Conservation (phyloP, 2,797 vertebrate genomes). For the Sciurus vulgaris region DNA sequence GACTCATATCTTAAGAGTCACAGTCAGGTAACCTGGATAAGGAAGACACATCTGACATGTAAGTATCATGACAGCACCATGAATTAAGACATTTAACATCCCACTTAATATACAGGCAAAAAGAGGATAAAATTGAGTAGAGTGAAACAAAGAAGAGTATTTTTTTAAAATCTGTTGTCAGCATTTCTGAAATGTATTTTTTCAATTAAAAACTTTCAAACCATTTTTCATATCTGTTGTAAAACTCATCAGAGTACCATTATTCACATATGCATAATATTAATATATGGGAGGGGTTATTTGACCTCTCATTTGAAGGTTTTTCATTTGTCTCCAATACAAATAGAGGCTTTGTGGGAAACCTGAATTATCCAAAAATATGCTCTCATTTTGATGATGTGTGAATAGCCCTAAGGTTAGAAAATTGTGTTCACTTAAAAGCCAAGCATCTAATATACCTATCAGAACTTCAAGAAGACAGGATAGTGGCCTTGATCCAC, state of each 20-base stretch:
- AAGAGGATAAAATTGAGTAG: neutral
- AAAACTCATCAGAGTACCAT: conserved; percentile 37
- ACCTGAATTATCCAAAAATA: conserved; percentile 44
- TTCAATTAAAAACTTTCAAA: conserved; percentile 51
- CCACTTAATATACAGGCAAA: neutral
- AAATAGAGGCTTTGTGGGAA: neutral
- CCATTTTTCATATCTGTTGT: neutral
- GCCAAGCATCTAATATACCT: neutral
- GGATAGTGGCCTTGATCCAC: neutral
- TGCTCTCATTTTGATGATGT: neutral
- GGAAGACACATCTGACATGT: neutral
- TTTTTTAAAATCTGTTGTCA: neutral
- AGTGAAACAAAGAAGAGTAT: conserved; percentile 8
- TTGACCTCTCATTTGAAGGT: neutral
- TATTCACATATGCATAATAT: conserved; percentile 25
- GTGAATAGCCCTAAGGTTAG: conserved; percentile 23
- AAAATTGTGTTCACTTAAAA: conserved; percentile 49
- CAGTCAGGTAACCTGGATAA: neutral
- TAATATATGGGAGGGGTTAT: conserved; percentile 18
- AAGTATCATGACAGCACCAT: neutral
- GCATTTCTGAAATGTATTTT: conserved; percentile 34
- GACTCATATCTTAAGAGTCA: conserved; percentile 43
- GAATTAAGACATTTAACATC: conserved; percentile 18
- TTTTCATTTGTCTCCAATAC: conserved; percentile 57
- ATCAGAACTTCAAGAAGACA: conserved; percentile 22